Base-by-base conservation (phyloP, 2,797 vertebrate genomes). In the Vultur gryphus region DNA sequence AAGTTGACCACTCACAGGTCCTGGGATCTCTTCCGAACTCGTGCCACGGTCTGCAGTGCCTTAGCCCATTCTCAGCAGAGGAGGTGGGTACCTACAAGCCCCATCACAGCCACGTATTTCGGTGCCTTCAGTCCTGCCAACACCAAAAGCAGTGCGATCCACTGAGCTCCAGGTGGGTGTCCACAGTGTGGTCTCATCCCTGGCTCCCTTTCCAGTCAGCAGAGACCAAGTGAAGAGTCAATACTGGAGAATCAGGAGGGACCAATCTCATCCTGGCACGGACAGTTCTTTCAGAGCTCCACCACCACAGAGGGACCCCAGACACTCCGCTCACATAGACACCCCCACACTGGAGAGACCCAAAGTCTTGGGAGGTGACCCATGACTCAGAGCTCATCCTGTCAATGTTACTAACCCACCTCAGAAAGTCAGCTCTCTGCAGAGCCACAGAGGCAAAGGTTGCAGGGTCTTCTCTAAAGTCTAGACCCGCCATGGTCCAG, bases 211-310 rank as follows among this genome's bases (percentile, higher is more conserved):
- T 70, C 41, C 33, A 39, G 17, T 33, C 51, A 77, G 18, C 29
- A 80, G 35, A 76, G 37, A 35, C 28, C 7, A 26, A 65, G 57
- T 19, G 16, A 79, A 43, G 59, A 14, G n/a, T 37, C 49, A 64
- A 0, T 11, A 39, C 11, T 14, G 2, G 3, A 65, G 66, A 66
- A 23, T 33, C 1, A 2, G 16, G 39, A 87, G 20, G 10, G 10
- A 26, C 18, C 11, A 1, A 54, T 39, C 29, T 89, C 18, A 49
- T 65, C 6, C 25, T 44, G 73, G 13, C n/a, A 65, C 8, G 21
- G 48, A 49, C 10, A 10, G 6, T 31, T 58, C 66, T 82, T 54
- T 65, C 55, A 71, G 77, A 71, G 44, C 13, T 87, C 62, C 41
- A 46, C 25, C 28, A 39, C 20, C 9, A 33, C 57, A 77, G 41